Evolutionary conservation across 2,797 vertebrate genomes (phyloP), one percentile per base, ranked within the genome.

Genomic region (Coccyzus lansbergi): DNA sequence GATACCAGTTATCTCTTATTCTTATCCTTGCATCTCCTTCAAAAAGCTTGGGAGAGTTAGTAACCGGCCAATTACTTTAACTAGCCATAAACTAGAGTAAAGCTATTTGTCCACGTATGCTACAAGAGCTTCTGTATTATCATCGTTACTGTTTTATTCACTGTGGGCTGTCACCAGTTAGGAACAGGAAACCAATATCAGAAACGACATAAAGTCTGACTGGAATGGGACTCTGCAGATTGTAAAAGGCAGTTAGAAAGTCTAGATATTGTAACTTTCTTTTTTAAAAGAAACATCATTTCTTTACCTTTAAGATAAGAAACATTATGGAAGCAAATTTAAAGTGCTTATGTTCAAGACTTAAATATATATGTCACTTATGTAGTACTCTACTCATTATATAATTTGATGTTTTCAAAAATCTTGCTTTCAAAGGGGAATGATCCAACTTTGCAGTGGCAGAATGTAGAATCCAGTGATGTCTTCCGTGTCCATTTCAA

Each of bases 391-490:
- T n/a, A n/a, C n/a, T n/a, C n/a, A 44, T 75, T 83, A 34, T 5
- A 28, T 60, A 34, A 86, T 68, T 60, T 56, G 63, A 82, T 85
- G 34, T 31, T 76, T 91, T 95, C 29, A 65, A 93, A 91, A 83
- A 86, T 59, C 24, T 88, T 67, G 19, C 71, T 52, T 82, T 92
- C 59, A 94, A 64, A 59, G 75, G 33, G 68, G 51, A 84, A 75
- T 51, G 29, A 70, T 67, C 38, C 36, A 60, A 28, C 63, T 60
- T 79, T 65, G 17, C 21, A 62, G 33, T 42, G 83, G n/a, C 75
- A 33, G 52, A 84, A 49, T 62, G n/a, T 69, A 40, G 12, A 71
- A 60, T 77, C 24, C 18, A 9, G 0, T 56, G 63, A 82, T 85
- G 36, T 31, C 72, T 91, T 34, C 28, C n/a, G 10, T 76, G 36